Evolutionary conservation across 2,797 vertebrate genomes (phyloP), one percentile per base, ranked within the genome.

Genomic region (Todus mexicanus): DNA sequence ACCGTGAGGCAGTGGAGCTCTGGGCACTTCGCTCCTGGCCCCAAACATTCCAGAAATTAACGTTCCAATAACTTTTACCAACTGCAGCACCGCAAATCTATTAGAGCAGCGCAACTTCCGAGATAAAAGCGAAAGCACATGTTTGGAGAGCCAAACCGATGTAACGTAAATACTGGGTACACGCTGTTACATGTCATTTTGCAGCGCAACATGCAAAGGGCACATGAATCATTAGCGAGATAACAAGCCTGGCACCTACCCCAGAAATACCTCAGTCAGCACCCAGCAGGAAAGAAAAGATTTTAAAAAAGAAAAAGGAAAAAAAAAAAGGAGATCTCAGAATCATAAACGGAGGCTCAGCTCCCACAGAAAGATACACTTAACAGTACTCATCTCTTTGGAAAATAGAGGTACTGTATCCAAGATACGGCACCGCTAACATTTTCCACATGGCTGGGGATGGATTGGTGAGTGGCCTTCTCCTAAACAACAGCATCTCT

Each of bases 201-300:
- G 87, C 83, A 91, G 93, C 7, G 33, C 94, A 96, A 96, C 96
- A 96, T 74, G 90, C 1, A 7, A 93, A 87, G 94, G 89, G 87
- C 95, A 95, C 89, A 88, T 93, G 95, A 96, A 95, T 96, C 94
- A 95, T 75, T 75, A 89, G 73, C 14, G 22, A 93, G 90, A 92
- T 84, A 95, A 95, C 89, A 95, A 73, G 73, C 79, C 90, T 92
- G 89, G 95, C 96, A 95, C 76, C 84, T 26, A 70, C 94, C 95
- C 94, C 92, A 96, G 93, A 94, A 96, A 96, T 75, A 92, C 90
- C 89, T 96, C 93, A 92, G 66, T 91, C 89, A 84, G 93, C 84
- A 91, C 92, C 51, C 92, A 85, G 84, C 70, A 91, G 92, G 89
- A 85, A 91, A 92, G 78, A 66, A 51, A 45, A 89, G 76, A 94